Percentiles rank a stretch among this genome's conserved stretches.
Evolutionary conservation across 1,140 invertebrate species (phyloP).

Genomic region (Bilobella aurantiaca): DNA sequence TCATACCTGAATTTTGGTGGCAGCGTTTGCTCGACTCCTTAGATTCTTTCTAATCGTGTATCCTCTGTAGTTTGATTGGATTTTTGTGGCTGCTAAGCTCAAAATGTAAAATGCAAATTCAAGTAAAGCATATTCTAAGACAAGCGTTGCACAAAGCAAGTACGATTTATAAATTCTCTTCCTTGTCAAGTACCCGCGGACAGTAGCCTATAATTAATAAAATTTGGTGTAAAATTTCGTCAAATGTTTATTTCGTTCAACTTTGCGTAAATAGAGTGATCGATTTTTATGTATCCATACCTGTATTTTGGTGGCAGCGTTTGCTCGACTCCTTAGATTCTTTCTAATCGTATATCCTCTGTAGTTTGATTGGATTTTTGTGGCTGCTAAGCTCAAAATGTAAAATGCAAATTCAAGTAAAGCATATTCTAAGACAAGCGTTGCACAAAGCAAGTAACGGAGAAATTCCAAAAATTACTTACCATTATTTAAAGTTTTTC

Average conservation of each 20-base stretch:
- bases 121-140: neutral
- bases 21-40: constrained; percentile 36
- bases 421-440: neutral
- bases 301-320: constrained; percentile 9
- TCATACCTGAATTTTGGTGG: constrained; percentile 8
- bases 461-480: constrained; percentile 13
- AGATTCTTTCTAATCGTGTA: constrained; percentile 55
- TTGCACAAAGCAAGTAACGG: neutral
- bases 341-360: constrained; percentile 58
- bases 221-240: neutral
- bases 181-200: constrained; percentile 56
- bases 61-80: constrained; percentile 59
- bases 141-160: neutral
- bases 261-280: neutral
- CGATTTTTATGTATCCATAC: neutral
- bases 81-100: constrained; percentile 52
- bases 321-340: constrained; percentile 41
- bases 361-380: constrained; percentile 62
- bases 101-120: neutral
- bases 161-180: neutral
- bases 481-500: constrained; percentile 47
- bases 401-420: neutral
- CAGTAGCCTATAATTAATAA: constrained; percentile 53
- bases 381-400: constrained; percentile 45
- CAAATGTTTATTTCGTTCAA: neutral